These are phyloP conservation scores for Otus scops DNA, from an alignment of 2,797 vertebrate species.

Conservation along the genomic window DNA sequence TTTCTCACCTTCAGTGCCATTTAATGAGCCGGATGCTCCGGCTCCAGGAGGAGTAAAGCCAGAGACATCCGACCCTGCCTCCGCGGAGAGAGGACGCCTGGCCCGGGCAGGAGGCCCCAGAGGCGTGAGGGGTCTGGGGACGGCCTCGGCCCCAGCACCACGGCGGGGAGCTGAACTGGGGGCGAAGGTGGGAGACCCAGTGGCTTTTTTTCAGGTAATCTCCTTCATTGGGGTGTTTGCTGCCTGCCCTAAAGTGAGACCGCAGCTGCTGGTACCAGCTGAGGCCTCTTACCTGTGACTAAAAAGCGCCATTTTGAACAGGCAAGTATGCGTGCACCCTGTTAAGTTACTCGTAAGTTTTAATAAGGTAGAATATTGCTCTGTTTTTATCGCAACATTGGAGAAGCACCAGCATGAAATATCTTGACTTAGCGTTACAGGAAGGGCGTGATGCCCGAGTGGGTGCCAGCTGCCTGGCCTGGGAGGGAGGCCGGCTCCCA, in stretches of 20 bases:
- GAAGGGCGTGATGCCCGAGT: not conserved
- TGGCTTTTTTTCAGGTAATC: not conserved
- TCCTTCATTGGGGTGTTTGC: not conserved
- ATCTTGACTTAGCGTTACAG: not conserved
- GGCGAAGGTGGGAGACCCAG: accelerated
- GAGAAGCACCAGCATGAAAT: not conserved
- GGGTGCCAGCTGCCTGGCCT: not conserved
- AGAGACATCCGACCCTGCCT: not conserved
- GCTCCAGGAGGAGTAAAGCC: not conserved
- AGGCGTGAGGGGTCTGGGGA: not conserved
- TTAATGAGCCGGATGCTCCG: not conserved
- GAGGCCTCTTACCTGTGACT: not conserved
- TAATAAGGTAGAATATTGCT: not conserved
- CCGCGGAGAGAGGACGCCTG: accelerated
- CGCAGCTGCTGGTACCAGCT: not conserved
- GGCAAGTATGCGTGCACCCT: not conserved
- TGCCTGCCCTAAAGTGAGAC: not conserved
- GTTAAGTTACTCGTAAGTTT: not conserved
- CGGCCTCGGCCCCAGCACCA: accelerated
- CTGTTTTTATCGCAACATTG: not conserved
- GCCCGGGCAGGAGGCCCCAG: not conserved
- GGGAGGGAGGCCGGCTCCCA: not conserved
- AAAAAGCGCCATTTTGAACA: not conserved
- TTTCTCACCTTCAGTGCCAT: not conserved
- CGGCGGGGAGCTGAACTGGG: not conserved